Evolutionary conservation across 2,888 invertebrate genomes (phyloP).

Genomic region (Beris morrisii): DNA sequence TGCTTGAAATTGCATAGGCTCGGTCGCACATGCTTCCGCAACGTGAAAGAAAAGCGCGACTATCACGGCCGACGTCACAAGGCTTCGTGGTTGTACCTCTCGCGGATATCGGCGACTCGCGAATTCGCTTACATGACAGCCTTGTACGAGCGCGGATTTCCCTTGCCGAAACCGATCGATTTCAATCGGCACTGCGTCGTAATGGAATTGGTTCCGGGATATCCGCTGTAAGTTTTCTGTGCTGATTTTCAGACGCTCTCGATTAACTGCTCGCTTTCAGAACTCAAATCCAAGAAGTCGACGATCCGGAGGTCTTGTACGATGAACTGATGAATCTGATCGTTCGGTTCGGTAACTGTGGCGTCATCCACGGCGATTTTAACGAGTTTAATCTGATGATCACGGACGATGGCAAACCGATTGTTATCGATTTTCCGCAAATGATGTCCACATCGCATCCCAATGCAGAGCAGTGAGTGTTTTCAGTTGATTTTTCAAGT

Average conservation of each 20-base stretch:
- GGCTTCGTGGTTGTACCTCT: slow-evolving; percentile 94
- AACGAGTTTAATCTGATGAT: slow-evolving; percentile 99
- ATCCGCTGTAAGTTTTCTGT: slow-evolving; percentile 69
- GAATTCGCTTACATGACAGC: slow-evolving; percentile 99
- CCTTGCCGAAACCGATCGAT: slow-evolving; percentile 93
- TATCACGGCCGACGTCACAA: slow-evolving; percentile 90
- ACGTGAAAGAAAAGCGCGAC: slow-evolving; percentile 93
- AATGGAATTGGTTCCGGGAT: slow-evolving; percentile 89
- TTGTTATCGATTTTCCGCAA: slow-evolving; percentile 98
- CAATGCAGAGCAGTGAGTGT: slow-evolving; percentile 80
- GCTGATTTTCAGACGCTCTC: neutral
- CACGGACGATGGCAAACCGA: slow-evolving; percentile 73
- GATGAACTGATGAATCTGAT: slow-evolving; percentile 94
- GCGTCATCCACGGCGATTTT: slow-evolving; percentile 98
- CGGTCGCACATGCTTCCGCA: slow-evolving; percentile 94
- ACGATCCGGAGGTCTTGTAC: slow-evolving; percentile 77
- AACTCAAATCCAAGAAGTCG: slow-evolving; percentile 66
- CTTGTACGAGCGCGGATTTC: slow-evolving; percentile 84
- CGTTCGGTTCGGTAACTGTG: slow-evolving; percentile 86
- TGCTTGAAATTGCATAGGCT: slow-evolving; percentile 90
- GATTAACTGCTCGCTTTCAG: slow-evolving; percentile 49
- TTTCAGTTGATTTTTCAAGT: neutral
- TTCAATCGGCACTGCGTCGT: slow-evolving; percentile 94
- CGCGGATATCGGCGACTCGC: slow-evolving; percentile 93
- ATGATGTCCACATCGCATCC: slow-evolving; percentile 94